phyloP scores from a whole-genome alignment of 2,888 invertebrate genomes.

The Leptinotarsa rubiginosa region DNA sequence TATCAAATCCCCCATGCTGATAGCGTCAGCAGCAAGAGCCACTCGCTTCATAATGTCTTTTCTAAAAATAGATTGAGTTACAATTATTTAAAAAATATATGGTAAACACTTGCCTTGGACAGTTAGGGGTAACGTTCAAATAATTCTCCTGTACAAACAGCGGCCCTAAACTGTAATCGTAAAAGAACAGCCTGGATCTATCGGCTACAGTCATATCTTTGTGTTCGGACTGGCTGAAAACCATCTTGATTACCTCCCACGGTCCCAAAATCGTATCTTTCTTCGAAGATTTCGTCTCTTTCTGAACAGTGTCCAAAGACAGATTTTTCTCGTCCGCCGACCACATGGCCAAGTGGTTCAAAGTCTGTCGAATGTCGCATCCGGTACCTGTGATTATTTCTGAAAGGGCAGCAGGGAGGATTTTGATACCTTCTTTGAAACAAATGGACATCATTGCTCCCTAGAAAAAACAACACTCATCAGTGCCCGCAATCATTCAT shows the following conservation, averaged over 20 bases:
- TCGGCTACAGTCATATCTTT: constrained; percentile 83
- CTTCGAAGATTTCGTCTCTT: constrained; percentile 72
- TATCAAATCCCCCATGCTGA: constrained; percentile 87
- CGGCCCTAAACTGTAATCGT: constrained; percentile 96
- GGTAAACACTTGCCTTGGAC: constrained; percentile 72
- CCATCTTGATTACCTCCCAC: constrained; percentile 92
- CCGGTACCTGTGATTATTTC: constrained; percentile 89
- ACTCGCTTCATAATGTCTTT: constrained; percentile 68
- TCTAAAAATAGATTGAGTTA: constrained; percentile 24
- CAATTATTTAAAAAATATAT: not conserved
- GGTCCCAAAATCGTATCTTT: constrained; percentile 93
- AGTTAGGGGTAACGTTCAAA: constrained; percentile 80
- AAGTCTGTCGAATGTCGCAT: constrained; percentile 92
- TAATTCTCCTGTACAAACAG: constrained; percentile 99
- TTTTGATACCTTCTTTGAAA: constrained; percentile 88
- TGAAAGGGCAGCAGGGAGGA: constrained; percentile 80
- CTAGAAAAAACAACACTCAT: constrained; percentile 65
- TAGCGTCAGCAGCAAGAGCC: constrained; percentile 85
- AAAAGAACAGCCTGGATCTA: constrained; percentile 92
- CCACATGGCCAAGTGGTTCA: constrained; percentile 90
- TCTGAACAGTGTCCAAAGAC: constrained; percentile 68
- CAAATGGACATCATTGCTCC: constrained; percentile 92
- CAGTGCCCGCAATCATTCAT: not conserved
- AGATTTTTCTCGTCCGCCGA: constrained; percentile 70
- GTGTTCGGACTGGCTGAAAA: constrained; percentile 85